A percentile compares a stretch with the other conserved stretches of the same genome.
Evolutionary conservation across 2,113 vertebrate genomes (phyloP).

Genomic region (Zeus faber): DNA sequence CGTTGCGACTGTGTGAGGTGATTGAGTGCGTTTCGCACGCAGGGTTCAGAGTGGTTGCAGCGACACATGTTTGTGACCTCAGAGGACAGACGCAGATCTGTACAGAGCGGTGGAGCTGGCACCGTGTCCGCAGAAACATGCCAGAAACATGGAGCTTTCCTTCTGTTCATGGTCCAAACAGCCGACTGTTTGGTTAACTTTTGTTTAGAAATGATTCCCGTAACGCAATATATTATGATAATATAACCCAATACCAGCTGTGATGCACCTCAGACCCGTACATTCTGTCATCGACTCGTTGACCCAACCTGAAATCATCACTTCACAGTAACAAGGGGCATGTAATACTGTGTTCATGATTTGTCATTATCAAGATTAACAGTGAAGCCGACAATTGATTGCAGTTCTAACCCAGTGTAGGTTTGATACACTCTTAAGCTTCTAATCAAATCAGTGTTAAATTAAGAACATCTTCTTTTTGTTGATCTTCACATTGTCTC

Average conservation of each 20-base stretch:
- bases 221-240: too few relatives aligned
- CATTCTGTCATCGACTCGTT: too few relatives aligned
- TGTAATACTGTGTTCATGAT: too few relatives aligned
- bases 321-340: too few relatives aligned
- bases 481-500: slow-evolving; percentile 43
- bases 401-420: too few relatives aligned
- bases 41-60: slow-evolving; percentile 21
- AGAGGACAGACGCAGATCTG: slow-evolving; percentile 29
- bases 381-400: not conserved
- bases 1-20: too few relatives aligned
- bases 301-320: too few relatives aligned
- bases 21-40: slow-evolving; percentile 41
- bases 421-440: too few relatives aligned
- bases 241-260: too few relatives aligned
- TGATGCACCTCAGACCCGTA: too few relatives aligned
- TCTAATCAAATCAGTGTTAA: not conserved
- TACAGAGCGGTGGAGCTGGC: slow-evolving; percentile 36
- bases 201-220: too few relatives aligned
- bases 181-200: not conserved
- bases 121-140: slow-evolving; percentile 25
- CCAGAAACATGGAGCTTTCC: slow-evolving; percentile 23
- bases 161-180: slow-evolving; percentile 35
- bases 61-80: slow-evolving; percentile 41
- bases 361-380: not conserved
- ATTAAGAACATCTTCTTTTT: slow-evolving; percentile 25